Evolutionary conservation across 2,888 invertebrate genomes (phyloP).

Genomic region (Crematogaster levior): DNA sequence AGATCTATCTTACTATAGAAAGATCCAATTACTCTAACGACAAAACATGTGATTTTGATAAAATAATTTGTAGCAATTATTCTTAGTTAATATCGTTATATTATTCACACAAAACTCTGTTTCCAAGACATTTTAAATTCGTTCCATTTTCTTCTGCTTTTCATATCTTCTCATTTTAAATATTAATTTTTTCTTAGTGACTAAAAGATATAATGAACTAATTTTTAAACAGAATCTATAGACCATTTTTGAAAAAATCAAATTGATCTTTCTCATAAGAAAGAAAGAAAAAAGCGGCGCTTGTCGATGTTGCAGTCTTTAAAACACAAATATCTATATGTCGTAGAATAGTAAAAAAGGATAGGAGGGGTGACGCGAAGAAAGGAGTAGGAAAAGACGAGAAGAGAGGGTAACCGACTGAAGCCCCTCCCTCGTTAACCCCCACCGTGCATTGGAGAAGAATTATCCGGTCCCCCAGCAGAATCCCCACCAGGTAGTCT

Average conservation of each 20-base stretch:
- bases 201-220: not conserved
- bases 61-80: conserved; percentile 15
- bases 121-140: not conserved
- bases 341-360: not conserved
- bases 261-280: not conserved
- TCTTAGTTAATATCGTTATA: not conserved
- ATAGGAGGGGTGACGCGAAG: conserved; percentile 60
- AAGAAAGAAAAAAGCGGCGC: not conserved
- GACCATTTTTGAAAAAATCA: not conserved
- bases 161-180: not conserved
- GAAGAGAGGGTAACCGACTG: conserved; percentile 64
- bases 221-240: not conserved
- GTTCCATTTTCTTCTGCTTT: too few relatives aligned
- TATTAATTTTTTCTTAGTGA: not conserved
- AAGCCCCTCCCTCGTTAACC: conserved; percentile 78
- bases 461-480: conserved; percentile 69
- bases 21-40: conserved; percentile 4
- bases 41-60: not conserved
- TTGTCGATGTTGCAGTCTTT: not conserved
- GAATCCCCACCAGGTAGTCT: conserved; percentile 68
- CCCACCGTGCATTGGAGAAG: conserved; percentile 68
- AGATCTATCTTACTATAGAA: not conserved
- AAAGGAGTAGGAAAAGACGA: conserved; percentile 59
- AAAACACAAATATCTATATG: not conserved
- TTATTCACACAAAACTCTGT: not conserved